Base-by-base conservation (phyloP, 2,888 invertebrate genomes). In the Dichetophora obliterata region DNA sequence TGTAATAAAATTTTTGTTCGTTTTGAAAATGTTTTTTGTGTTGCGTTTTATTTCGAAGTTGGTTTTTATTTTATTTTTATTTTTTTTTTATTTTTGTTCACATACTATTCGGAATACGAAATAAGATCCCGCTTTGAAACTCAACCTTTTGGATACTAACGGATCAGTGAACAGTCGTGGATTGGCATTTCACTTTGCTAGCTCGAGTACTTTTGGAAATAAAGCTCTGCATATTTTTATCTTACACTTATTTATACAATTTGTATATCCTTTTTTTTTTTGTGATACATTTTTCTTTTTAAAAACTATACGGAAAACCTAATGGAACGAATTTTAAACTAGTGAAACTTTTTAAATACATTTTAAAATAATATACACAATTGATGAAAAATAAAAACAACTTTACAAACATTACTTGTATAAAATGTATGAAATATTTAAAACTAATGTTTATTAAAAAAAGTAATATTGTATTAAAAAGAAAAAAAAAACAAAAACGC, bases 301-400 rank as follows among this genome's bases (percentile, higher is more conserved):
- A 74, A 57, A 57, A 71, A 68, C 63, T 65, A 75, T 65, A 75
- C 50, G 61, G 79, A 78, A 81, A 86, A 85, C 84, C 83, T 85
- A 85, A 84, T 83, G 85, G 86, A 88, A 88, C 88, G 88, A 88
- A 88, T 88, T 88, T 88, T 88, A 82, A 88, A 88, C 86, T 89
- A 89, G 88, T 82, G 83, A 85, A 86, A 82, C 82, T 84, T 84
- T 85, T 78, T 85, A 83, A 83, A 77, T 78, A 80, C 78, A 79
- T 78, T 81, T 75, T 77, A 75, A 79, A 76, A 76, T 79, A 79
- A 50, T 57, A 73, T 76, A 78, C 72, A 75, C 24, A 76, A 74
- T 70, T 68, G 70, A 77, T 66, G 24, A 75, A 71, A 76, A 68
- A 66, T 48, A 77, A 72, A 75, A 68, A 68, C 24, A 19, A 75